Percentiles rank a stretch among this genome's conserved stretches.
These are phyloP conservation scores for Menura novaehollandiae DNA, from an alignment of 2,113 vertebrate genomes.

Conservation along the genomic window DNA sequence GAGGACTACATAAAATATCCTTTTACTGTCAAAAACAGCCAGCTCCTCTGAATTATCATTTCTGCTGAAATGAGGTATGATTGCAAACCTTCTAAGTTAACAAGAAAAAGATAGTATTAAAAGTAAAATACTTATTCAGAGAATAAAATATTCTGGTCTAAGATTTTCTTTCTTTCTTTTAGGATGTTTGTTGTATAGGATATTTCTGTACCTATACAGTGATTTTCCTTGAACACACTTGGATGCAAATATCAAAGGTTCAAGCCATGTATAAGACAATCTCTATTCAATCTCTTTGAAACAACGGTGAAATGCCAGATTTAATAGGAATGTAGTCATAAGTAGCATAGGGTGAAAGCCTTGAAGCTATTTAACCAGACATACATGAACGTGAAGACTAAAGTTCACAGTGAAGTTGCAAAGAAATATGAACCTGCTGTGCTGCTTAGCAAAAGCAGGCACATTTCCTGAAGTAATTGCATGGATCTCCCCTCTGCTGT, in stretches of 20 bases:
- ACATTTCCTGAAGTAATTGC: not conserved
- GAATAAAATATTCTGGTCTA: not conserved
- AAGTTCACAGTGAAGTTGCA: not conserved
- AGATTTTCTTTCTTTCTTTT: not conserved
- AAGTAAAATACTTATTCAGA: not conserved
- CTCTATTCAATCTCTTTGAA: slow-evolving; percentile 12
- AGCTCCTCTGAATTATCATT: not conserved
- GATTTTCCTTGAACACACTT: not conserved
- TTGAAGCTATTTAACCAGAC: slow-evolving; percentile 17
- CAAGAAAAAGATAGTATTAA: not conserved
- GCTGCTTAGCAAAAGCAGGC: not conserved
- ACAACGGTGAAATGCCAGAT: slow-evolving; percentile 37
- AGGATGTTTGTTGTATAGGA: not conserved
- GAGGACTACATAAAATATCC: not conserved
- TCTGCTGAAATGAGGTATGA: not conserved
- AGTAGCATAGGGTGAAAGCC: not conserved
- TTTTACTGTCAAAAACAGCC: not conserved
- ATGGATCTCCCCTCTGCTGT: not conserved
- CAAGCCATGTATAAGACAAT: not conserved
- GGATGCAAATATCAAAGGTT: slow-evolving; percentile 50
- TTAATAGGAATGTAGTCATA: not conserved
- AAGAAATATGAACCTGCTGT: not conserved
- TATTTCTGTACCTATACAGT: not conserved
- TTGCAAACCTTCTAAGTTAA: not conserved
- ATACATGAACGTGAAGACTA: not conserved